Conservation (phyloP, 1,140 invertebrate genomes). For the Pachypsylla venusta region DNA sequence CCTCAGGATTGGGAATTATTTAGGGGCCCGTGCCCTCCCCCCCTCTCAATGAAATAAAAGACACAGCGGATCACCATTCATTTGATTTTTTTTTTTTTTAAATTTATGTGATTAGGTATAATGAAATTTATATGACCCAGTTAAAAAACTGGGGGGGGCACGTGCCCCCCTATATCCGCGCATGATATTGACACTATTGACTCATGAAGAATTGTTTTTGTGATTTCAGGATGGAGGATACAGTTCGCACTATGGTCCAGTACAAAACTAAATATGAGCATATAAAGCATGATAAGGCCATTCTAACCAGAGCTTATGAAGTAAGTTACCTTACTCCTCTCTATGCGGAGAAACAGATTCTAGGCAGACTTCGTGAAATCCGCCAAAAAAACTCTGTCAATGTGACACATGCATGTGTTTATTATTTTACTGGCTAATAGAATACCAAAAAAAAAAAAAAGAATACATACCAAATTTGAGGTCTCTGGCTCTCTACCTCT, state of each 20-base stretch:
- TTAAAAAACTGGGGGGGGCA: background rate
- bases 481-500: too few relatives aligned
- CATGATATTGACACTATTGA: background rate
- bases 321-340: slow-evolving; percentile 32
- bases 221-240: slow-evolving; percentile 51
- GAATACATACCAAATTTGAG: too few relatives aligned
- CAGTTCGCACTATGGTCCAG: slow-evolving; percentile 49
- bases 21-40: background rate
- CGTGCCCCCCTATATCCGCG: background rate
- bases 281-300: slow-evolving; percentile 60
- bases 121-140: background rate
- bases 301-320: slow-evolving; percentile 57
- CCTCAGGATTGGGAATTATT: too few relatives aligned
- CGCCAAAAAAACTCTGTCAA: too few relatives aligned
- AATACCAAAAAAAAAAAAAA: too few relatives aligned
- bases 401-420: too few relatives aligned
- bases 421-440: too few relatives aligned
- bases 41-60: background rate
- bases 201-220: background rate
- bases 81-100: too few relatives aligned
- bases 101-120: too few relatives aligned
- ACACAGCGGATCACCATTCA: background rate
- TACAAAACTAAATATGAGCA: slow-evolving; percentile 62
- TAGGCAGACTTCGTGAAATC: too few relatives aligned
- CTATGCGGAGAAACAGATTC: too few relatives aligned